These are phyloP conservation scores for Halictus ligatus DNA, from an alignment of 2,888 invertebrate species.

Conservation along the genomic window DNA sequence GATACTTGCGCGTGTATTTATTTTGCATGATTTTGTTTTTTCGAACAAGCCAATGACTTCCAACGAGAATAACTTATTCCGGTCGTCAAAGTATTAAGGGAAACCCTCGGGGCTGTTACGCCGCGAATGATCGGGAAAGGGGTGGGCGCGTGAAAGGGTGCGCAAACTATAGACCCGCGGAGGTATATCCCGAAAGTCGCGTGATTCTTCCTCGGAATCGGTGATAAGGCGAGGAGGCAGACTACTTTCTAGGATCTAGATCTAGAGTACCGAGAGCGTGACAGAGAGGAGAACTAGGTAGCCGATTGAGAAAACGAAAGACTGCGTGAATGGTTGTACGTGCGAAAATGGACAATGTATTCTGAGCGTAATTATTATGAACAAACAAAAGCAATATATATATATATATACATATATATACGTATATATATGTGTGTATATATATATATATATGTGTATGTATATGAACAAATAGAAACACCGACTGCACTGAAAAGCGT, in stretches of 20 bases:
- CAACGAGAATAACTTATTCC: slow-evolving; percentile 33
- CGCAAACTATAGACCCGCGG: background rate
- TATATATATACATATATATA: background rate
- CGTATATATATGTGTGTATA: background rate
- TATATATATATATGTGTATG: background rate
- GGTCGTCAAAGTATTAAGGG: slow-evolving; percentile 41
- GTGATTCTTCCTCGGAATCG: slow-evolving; percentile 27
- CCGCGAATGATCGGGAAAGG: slow-evolving; percentile 1
- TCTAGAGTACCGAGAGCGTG: slow-evolving; percentile 35
- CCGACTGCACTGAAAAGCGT: slow-evolving; percentile 60
- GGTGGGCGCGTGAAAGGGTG: background rate
- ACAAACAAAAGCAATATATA: slow-evolving; percentile 1
- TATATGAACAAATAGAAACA: slow-evolving; percentile 26
- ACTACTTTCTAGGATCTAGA: slow-evolving; percentile 38
- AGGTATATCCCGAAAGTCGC: slow-evolving; percentile 22
- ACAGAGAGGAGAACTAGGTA: background rate
- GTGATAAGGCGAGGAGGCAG: background rate
- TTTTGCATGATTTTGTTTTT: slow-evolving; percentile 15
- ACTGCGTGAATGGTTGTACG: slow-evolving; percentile 18
- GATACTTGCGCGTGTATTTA: background rate
- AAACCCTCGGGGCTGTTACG: background rate
- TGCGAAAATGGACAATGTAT: slow-evolving; percentile 45
- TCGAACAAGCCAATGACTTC: slow-evolving; percentile 42
- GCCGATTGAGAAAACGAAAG: slow-evolving; percentile 8
- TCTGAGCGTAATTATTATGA: slow-evolving; percentile 70